These are phyloP conservation scores for Psophia crepitans DNA, from an alignment of 2,113 vertebrate genomes.

Conservation along the genomic window DNA sequence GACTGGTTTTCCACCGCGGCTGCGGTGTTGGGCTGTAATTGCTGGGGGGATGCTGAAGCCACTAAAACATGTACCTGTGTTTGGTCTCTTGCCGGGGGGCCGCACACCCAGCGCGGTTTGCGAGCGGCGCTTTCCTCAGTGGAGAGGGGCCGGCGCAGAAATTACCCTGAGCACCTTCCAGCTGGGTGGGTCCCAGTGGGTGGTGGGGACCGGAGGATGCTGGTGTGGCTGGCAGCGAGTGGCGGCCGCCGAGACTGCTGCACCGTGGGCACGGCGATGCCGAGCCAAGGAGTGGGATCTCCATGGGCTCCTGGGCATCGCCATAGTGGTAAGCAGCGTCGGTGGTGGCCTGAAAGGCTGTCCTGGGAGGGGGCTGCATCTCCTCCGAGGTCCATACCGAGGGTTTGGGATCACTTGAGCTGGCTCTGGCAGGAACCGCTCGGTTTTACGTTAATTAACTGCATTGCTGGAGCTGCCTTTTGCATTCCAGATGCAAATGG, in stretches of 20 bases:
- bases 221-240: neutral
- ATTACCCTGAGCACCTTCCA: neutral
- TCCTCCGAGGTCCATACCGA: rapidly evolving
- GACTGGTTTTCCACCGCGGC: neutral
- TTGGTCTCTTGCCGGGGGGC: rapidly evolving
- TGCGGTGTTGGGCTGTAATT: neutral
- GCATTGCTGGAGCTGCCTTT: neutral
- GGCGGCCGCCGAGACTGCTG: neutral
- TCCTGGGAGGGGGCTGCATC: neutral
- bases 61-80: neutral
- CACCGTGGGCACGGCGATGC: rapidly evolving
- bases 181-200: neutral
- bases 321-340: rapidly evolving
- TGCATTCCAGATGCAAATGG: neutral
- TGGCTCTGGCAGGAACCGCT: neutral
- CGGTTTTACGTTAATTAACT: too few relatives aligned
- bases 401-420: neutral
- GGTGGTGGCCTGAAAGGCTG: neutral
- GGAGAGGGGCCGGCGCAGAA: too few relatives aligned
- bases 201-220: neutral
- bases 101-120: rapidly evolving
- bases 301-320: rapidly evolving
- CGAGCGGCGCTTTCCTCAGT: neutral
- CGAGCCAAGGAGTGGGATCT: neutral
- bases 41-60: neutral